Base-by-base conservation (phyloP, 2,797 vertebrate genomes). In the Platyrinchus mystaceus region DNA sequence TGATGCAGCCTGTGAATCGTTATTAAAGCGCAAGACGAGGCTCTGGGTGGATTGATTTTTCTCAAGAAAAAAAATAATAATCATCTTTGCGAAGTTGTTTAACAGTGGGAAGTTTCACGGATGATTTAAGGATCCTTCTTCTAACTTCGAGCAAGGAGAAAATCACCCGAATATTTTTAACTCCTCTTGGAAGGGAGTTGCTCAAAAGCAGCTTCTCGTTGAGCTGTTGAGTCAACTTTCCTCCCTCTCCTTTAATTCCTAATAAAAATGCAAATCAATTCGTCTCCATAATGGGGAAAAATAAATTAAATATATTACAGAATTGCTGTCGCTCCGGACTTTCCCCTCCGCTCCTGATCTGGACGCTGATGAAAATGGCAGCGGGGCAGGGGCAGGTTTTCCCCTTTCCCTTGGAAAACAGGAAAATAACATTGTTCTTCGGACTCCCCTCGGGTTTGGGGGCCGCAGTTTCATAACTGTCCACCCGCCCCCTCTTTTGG, bases 251-350 rank as follows among this genome's bases (percentile, higher is more conserved):
- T 87, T 78, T 84, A 88, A 92, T 88, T 95, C 92, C 86, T 94
- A 78, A 81, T 78, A 60, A 93, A 93, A 84, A 90, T 84, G 90
- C 86, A 88, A 96, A 96, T 90, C 86, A 28, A 64, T 62, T 66
- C 76, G 39, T 71, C 89, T 53, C 41, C 47, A 66, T 59, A 84
- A 41, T 56, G 55, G 43, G 28, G 7, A 26, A 6, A 89, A 78
- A 76, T 6, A 21, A 74, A 74, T 58, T 8, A 34, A 69, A 59
- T 22, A 74, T 87, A 44, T 16, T 19, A 20, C 41, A 34, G 76
- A 52, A 78, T 44, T 27, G 90, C 82, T 6, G 46, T 55, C 39
- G 26, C 83, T 77, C 34, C 46, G 34, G 64, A 66, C 78, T 77
- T 87, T 70, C 36, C 32, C 39, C 18, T 79, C n/a, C 41, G 4